These are phyloP conservation scores for Pangasius macronema DNA, from an alignment of 2,797 vertebrate genomes.

Conservation along the genomic window DNA sequence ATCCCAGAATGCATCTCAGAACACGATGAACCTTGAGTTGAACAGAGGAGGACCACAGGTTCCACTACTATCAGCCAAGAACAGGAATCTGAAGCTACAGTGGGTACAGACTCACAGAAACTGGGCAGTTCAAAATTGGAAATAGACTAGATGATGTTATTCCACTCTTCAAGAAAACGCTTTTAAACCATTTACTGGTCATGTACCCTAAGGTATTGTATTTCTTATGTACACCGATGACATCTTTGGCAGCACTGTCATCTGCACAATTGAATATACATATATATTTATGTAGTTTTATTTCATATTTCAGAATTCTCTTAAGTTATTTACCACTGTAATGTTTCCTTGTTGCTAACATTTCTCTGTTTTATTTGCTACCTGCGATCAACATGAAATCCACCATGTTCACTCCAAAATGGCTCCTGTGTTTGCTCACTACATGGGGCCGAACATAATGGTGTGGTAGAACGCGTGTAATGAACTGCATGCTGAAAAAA, in stretches of 20 bases:
- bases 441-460: not conserved
- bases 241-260: too few species aligned
- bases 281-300: too few species aligned
- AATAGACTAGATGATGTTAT: not conserved
- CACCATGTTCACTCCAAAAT: not conserved
- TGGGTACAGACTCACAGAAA: not conserved
- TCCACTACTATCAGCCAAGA: not conserved
- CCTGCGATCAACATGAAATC: not conserved
- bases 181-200: slow-evolving; percentile 44
- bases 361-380: not conserved
- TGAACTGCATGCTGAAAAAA: not conserved
- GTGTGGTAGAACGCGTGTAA: not conserved
- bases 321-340: too few species aligned
- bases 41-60: not conserved
- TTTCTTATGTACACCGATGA: too few species aligned
- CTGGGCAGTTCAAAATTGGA: not conserved
- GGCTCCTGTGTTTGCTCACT: not conserved
- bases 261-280: too few species aligned
- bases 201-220: not conserved
- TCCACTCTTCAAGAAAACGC: not conserved
- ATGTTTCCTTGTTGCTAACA: not conserved
- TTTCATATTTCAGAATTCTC: too few species aligned
- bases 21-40: not conserved
- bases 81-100: not conserved
- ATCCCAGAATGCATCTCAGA: not conserved